These are phyloP conservation scores for Scomberomorus guttatus DNA, from an alignment of 2,797 vertebrate species.

Conservation along the genomic window DNA sequence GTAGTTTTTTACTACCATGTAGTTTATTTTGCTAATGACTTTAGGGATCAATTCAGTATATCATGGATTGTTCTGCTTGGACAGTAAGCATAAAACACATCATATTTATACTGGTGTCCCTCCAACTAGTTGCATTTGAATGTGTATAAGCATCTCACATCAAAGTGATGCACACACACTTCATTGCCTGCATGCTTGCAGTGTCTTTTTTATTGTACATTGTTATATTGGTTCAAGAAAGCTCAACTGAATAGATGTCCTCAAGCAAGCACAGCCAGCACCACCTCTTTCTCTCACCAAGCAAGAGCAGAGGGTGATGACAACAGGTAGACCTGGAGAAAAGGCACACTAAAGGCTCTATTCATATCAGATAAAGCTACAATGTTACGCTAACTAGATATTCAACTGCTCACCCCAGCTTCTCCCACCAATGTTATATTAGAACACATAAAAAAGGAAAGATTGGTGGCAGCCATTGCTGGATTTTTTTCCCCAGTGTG, in stretches of 20 bases:
- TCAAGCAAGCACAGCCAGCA: conserved; percentile 61
- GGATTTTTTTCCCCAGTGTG: conserved; percentile 58
- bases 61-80: neutral
- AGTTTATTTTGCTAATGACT: no score
- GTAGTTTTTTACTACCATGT: no score
- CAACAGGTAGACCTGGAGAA: conserved; percentile 47
- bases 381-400: conserved; percentile 71
- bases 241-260: conserved; percentile 53
- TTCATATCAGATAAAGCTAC: conserved; percentile 34
- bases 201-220: conserved; percentile 32
- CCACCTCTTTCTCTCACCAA: conserved; percentile 12
- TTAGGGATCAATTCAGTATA: neutral
- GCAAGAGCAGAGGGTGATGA: conserved; percentile 43
- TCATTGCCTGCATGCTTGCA: conserved; percentile 25
- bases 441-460: conserved; percentile 47
- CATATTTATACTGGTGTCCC: neutral
- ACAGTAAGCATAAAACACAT: neutral
- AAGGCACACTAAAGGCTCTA: conserved; percentile 21
- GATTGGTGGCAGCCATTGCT: conserved; percentile 47
- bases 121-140: conserved; percentile 19
- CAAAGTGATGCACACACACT: conserved; percentile 18
- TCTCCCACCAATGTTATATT: conserved; percentile 49
- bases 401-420: conserved; percentile 43
- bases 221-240: conserved; percentile 33
- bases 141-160: conserved; percentile 14